Conservation (phyloP, 2,888 invertebrate species). For the Oxyscelio sp. region DNA sequence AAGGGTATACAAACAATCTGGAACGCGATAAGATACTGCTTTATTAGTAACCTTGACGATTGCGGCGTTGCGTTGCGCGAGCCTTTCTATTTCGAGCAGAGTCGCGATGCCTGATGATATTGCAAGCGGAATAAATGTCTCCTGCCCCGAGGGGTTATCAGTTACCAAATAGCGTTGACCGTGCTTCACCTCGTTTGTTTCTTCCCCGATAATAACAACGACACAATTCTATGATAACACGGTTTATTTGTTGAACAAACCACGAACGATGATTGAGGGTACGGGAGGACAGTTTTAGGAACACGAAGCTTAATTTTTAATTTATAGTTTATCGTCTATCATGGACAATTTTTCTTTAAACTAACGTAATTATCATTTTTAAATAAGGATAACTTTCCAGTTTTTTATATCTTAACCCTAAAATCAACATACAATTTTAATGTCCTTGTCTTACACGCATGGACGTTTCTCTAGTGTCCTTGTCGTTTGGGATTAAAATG, state of each 20-base stretch:
- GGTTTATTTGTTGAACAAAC: background rate
- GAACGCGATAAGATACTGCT: constrained; percentile 75
- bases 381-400: too few species aligned
- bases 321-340: too few species aligned
- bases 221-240: background rate
- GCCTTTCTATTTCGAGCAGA: constrained; percentile 61
- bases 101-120: constrained; percentile 53
- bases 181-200: constrained; percentile 34
- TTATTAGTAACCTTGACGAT: constrained; percentile 73
- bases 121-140: too few species aligned
- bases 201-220: constrained; percentile 21
- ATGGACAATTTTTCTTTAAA: too few species aligned
- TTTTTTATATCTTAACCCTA: too few species aligned
- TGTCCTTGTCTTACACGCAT: too few species aligned
- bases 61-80: constrained; percentile 64
- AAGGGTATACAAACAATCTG: constrained; percentile 75
- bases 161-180: constrained; percentile 50
- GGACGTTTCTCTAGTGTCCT: too few species aligned
- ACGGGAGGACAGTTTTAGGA: background rate
- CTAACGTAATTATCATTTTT: too few species aligned
- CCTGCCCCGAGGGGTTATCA: too few species aligned
- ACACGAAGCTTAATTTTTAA: too few species aligned
- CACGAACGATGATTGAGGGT: background rate
- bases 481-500: too few species aligned
- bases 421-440: too few species aligned